These are phyloP conservation scores for Pardosa pseudoannulata DNA, from an alignment of 2,888 invertebrate species.

Conservation along the genomic window DNA sequence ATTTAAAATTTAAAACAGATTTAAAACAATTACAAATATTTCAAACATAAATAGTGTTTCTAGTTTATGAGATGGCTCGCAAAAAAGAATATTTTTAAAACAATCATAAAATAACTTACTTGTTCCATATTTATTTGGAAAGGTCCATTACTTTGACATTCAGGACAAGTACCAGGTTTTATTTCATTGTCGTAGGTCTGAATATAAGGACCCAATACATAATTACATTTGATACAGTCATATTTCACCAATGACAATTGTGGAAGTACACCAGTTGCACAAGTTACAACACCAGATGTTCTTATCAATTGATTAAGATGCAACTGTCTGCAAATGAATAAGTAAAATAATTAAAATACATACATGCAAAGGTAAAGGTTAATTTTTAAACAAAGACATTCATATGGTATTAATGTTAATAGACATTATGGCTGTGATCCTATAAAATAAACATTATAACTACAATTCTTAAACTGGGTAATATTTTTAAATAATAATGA, in stretches of 20 bases:
- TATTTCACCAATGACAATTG: conserved; percentile 97
- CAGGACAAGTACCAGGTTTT: conserved; percentile 97
- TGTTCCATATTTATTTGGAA: conserved; percentile 98
- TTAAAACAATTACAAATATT: too few species aligned
- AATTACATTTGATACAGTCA: conserved; percentile 97
- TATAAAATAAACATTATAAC: too few species aligned
- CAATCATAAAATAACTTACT: too few species aligned
- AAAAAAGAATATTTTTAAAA: too few species aligned
- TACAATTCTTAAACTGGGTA: too few species aligned
- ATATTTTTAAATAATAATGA: too few species aligned
- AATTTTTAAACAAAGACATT: too few species aligned
- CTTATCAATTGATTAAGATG: conserved; percentile 94
- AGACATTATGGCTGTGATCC: too few species aligned
- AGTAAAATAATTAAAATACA: not conserved
- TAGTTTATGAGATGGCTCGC: too few species aligned
- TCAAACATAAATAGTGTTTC: too few species aligned
- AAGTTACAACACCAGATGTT: conserved; percentile 95
- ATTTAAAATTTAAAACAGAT: too few species aligned
- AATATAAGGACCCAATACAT: conserved; percentile 95
- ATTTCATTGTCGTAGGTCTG: conserved; percentile 96
- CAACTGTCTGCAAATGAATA: conserved; percentile 79
- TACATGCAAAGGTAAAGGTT: not conserved
- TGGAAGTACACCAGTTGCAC: conserved; percentile 95
- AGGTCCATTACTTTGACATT: conserved; percentile 97
- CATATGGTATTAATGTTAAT: too few species aligned